Base-by-base conservation (phyloP, 2,113 vertebrate genomes). In the Macrotus californicus region DNA sequence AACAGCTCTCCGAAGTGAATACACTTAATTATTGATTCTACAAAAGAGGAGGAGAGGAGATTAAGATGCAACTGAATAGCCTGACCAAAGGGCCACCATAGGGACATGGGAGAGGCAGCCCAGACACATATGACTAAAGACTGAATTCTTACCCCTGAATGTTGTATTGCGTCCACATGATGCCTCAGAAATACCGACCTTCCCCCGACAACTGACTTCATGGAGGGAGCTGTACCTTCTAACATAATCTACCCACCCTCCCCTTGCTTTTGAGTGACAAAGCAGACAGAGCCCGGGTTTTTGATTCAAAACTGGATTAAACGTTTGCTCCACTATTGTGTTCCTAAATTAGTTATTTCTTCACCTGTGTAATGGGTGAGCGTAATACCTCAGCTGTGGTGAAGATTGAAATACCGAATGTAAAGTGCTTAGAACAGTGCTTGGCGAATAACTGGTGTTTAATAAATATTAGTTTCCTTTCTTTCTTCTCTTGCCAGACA, bases 391-490 rank as follows among this genome's bases (percentile, higher is more conserved):
- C 39, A 39, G 9, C 50, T 52, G 21, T 41, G 72, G 2, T 3
- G 22, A 56, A 76, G 24, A 92, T 80, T 79, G 34, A 80, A 54
- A 59, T 48, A 48, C 31, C 83, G 43, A 34, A 72, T 52, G 48
- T 54, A 54, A 91, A 95, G 54, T 64, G 39, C 67, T 89, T 79
- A 75, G 24, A 91, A 86, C 67, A 52, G 56, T 26, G 22, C 36
- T 95, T 95, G 92, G 56, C 86, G 93, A 61, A 77, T 85, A 61
- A 85, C n/a, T 82, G 43, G n/a, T 89, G 54, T 50, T 82, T 93
- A 69, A 83, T 66, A 91, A 87, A 93, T 43, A 67, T 73, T 90
- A 29, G 34, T 79, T 95, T 94, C 81, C 94, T 91, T 91, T 69
- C 77, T 96, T 95, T 61, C 80, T 96, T 96, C 29, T 56, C 52